Evolutionary conservation across 1,140 invertebrate genomes (phyloP).

Genomic region (Nymphalis io): DNA sequence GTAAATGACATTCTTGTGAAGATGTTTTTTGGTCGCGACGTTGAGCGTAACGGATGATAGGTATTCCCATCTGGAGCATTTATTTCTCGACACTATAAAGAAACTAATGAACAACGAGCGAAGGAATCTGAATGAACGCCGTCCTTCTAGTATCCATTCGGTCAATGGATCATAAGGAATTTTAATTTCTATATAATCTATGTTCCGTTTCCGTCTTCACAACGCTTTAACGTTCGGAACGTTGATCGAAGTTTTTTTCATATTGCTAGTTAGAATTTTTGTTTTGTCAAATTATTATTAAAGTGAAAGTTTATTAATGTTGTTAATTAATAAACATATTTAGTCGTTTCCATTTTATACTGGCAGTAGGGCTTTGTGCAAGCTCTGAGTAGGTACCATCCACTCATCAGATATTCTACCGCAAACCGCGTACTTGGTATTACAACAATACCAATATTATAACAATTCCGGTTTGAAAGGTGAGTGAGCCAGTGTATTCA

Average conservation of each 20-base stretch:
- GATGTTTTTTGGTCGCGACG: slow-evolving; percentile 64
- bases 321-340: too few relatives aligned
- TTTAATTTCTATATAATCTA: slow-evolving; percentile 39
- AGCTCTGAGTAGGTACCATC: too few relatives aligned
- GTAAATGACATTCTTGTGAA: slow-evolving; percentile 72
- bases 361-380: too few relatives aligned
- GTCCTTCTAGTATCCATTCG: slow-evolving; percentile 40
- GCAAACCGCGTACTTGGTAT: too few relatives aligned
- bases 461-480: too few relatives aligned
- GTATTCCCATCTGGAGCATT: slow-evolving; percentile 63
- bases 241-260: not conserved
- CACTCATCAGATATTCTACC: too few relatives aligned
- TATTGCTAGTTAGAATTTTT: not conserved
- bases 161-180: slow-evolving; percentile 39
- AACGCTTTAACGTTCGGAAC: not conserved
- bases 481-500: too few relatives aligned
- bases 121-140: slow-evolving; percentile 44
- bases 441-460: too few relatives aligned
- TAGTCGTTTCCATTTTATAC: too few relatives aligned
- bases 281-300: too few relatives aligned
- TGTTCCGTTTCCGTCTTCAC: slow-evolving; percentile 26
- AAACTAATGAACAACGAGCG: slow-evolving; percentile 52
- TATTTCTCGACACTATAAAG: slow-evolving; percentile 39
- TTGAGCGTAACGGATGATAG: slow-evolving; percentile 66
- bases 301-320: too few relatives aligned